A percentile compares a stretch with the other conserved stretches of the same genome.
Evolutionary conservation across 2,113 vertebrate genomes (phyloP).

Genomic region (Lathamus discolor): DNA sequence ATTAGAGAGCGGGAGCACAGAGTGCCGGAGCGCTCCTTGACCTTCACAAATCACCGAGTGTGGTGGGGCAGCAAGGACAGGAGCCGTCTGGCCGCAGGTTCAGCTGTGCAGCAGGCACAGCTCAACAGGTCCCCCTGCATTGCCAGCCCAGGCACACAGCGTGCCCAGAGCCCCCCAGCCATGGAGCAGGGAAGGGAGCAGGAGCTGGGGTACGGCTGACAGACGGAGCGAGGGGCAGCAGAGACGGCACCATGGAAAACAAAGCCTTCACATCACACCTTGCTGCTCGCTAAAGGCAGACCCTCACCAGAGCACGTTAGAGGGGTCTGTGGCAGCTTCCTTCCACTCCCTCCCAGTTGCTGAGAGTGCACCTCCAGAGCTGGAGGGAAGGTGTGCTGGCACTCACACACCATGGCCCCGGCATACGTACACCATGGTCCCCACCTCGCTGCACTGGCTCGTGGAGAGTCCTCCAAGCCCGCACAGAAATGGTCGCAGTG

Average conservation of each 20-base stretch:
- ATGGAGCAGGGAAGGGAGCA: neutral
- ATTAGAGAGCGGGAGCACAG: neutral
- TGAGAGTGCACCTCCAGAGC: neutral
- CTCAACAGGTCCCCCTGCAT: neutral
- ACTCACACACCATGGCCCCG: fast-evolving
- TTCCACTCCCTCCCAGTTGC: fast-evolving
- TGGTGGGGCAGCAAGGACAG: neutral
- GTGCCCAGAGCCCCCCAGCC: neutral
- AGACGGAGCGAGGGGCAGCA: neutral
- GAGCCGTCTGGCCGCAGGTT: conserved; percentile 15
- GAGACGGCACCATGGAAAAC: neutral
- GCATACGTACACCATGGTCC: neutral
- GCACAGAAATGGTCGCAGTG: neutral
- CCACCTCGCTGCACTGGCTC: fast-evolving
- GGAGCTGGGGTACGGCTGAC: fast-evolving
- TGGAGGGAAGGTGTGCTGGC: neutral
- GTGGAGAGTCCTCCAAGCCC: neutral
- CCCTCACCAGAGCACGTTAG: neutral
- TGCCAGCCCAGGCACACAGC: neutral
- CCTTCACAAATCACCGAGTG: conserved; percentile 57
- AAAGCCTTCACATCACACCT: neutral
- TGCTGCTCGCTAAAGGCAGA: neutral
- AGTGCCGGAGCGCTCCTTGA: neutral
- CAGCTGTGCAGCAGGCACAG: fast-evolving
- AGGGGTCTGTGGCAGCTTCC: fast-evolving